Conservation (phyloP, 2,888 invertebrate species). For the Macaria liturata region DNA sequence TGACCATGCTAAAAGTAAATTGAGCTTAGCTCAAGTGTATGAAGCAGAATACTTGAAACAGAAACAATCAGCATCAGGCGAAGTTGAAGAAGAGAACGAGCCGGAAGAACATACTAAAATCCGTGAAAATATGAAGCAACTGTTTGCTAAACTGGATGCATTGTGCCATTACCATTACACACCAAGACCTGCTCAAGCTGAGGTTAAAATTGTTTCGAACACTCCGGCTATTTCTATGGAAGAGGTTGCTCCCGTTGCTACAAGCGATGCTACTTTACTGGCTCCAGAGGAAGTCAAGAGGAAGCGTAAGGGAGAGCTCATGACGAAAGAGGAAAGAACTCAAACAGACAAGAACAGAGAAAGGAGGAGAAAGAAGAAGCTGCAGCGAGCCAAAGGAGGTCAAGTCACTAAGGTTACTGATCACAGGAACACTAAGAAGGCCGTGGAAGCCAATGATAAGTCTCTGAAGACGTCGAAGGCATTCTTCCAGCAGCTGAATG, state of each 20-base stretch:
- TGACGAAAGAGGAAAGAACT: slow-evolving; percentile 91
- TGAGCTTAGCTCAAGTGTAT: slow-evolving; percentile 96
- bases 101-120: slow-evolving; percentile 92
- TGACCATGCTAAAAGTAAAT: slow-evolving; percentile 97
- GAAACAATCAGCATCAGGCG: slow-evolving; percentile 81
- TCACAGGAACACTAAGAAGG: slow-evolving; percentile 82
- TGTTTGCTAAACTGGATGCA: slow-evolving; percentile 95
- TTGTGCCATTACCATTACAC: slow-evolving; percentile 97
- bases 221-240: slow-evolving; percentile 96
- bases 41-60: slow-evolving; percentile 93
- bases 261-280: slow-evolving; percentile 91
- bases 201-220: slow-evolving; percentile 95
- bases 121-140: slow-evolving; percentile 86
- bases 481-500: slow-evolving; percentile 94
- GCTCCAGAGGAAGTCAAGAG: slow-evolving; percentile 96
- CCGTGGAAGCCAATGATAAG: slow-evolving; percentile 83
- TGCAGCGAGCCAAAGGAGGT: slow-evolving; percentile 83
- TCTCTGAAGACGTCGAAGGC: slow-evolving; percentile 87
- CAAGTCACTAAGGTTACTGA: slow-evolving; percentile 68
- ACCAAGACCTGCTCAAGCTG: slow-evolving; percentile 92
- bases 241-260: slow-evolving; percentile 96
- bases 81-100: slow-evolving; percentile 84
- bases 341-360: slow-evolving; percentile 95
- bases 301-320: slow-evolving; percentile 79
- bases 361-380: slow-evolving; percentile 92